Conservation (phyloP, 2,113 vertebrate genomes). For the Irena cyanogastra region DNA sequence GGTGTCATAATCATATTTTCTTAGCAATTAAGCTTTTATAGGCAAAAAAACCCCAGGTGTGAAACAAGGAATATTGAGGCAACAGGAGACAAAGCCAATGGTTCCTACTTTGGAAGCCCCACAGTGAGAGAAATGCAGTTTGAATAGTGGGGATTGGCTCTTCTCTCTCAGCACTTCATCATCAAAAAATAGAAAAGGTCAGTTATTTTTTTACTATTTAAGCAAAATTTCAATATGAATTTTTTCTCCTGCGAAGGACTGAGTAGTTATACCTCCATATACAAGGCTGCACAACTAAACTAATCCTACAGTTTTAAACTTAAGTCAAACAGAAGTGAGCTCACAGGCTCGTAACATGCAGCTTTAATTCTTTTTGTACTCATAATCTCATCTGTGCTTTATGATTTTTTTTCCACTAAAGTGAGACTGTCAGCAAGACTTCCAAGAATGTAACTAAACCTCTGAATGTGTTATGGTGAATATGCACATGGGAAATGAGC, state of each 20-base stretch:
- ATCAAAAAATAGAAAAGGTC: not conserved
- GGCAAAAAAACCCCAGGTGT: not conserved
- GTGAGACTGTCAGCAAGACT: not conserved
- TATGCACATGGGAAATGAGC: not conserved
- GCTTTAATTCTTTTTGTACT: not conserved
- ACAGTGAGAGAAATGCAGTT: not conserved
- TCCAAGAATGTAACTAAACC: not conserved
- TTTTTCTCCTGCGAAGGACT: not conserved
- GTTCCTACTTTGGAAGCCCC: not conserved
- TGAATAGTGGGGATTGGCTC: not conserved
- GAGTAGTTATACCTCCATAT: not conserved
- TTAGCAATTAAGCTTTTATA: not conserved
- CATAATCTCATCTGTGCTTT: not conserved
- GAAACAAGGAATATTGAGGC: not conserved
- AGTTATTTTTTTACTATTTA: not conserved
- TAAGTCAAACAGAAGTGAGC: not conserved
- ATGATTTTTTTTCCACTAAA: not conserved
- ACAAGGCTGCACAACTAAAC: not conserved
- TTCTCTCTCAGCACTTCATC: not conserved
- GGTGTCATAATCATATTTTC: not conserved
- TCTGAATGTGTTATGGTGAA: not conserved
- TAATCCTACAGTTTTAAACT: not conserved
- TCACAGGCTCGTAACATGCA: not conserved
- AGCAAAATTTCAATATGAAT: not conserved
- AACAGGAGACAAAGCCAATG: not conserved